phyloP scores from a whole-genome alignment of 2,113 vertebrate species.

The Vidua macroura region DNA sequence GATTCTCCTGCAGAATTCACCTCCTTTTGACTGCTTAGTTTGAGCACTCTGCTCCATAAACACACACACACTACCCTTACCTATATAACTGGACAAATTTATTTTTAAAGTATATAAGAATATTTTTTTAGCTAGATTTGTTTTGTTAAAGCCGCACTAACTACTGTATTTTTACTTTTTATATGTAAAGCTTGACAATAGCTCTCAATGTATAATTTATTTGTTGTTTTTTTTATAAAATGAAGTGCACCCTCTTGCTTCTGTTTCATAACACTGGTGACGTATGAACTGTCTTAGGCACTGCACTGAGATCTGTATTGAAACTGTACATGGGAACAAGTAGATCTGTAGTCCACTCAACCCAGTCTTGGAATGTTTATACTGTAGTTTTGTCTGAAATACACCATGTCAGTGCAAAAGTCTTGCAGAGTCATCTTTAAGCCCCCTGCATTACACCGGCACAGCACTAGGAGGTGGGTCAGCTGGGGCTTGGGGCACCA shows the following conservation, averaged over 20 bases:
- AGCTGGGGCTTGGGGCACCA: fast-evolving
- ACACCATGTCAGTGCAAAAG: background rate
- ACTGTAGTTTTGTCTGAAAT: constrained; percentile 38
- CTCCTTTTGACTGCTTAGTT: background rate
- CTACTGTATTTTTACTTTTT: constrained; percentile 72
- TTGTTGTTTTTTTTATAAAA: constrained; percentile 58
- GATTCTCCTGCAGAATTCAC: background rate
- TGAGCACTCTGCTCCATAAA: background rate
- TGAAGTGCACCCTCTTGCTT: constrained; percentile 40
- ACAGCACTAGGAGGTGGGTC: fast-evolving
- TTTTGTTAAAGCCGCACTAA: constrained; percentile 56
- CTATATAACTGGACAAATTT: constrained; percentile 33
- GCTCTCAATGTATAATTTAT: constrained; percentile 75
- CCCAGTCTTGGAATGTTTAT: background rate
- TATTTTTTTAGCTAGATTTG: constrained; percentile 51
- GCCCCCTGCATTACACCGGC: fast-evolving
- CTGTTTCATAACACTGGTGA: constrained; percentile 8
- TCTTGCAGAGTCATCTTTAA: background rate
- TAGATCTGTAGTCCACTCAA: constrained; percentile 29
- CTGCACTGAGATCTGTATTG: constrained; percentile 54
- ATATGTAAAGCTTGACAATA: constrained; percentile 66
- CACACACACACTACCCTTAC: background rate
- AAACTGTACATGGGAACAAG: constrained; percentile 57
- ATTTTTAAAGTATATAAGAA: constrained; percentile 37
- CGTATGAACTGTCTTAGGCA: constrained; percentile 38